Evolutionary conservation across 1,140 invertebrate species (phyloP).

Genomic region (Drosophila auraria): DNA sequence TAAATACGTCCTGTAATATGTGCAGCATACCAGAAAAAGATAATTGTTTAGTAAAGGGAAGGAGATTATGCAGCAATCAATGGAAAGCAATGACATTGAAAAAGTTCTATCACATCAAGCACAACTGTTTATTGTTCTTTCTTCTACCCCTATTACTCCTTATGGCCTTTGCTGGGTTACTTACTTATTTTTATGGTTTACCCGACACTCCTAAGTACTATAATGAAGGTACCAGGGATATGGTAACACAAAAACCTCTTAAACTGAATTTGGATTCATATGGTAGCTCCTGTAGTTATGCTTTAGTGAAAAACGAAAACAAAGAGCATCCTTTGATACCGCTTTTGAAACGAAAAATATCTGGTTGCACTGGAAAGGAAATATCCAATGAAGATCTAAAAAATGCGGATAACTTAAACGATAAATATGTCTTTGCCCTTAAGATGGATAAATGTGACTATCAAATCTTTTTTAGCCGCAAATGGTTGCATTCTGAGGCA

Average conservation of each 20-base stretch:
- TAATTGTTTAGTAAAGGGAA: background rate
- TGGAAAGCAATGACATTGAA: constrained; percentile 23
- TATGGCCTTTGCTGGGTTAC: constrained; percentile 3
- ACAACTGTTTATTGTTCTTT: constrained; percentile 11
- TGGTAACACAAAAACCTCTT: background rate
- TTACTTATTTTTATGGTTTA: background rate
- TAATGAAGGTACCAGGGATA: background rate
- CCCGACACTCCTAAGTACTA: background rate
- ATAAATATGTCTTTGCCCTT: constrained; percentile 5
- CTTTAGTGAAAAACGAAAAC: background rate
- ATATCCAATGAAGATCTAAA: background rate
- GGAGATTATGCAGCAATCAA: constrained; percentile 15
- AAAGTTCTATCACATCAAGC: constrained; percentile 11
- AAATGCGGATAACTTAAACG: background rate
- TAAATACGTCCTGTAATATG: too few species aligned
- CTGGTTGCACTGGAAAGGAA: background rate
- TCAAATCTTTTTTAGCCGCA: constrained; percentile 16
- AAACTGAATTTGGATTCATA: constrained; percentile 8
- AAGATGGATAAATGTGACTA: background rate
- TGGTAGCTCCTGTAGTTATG: background rate
- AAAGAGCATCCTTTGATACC: background rate
- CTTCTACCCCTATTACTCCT: constrained; percentile 2
- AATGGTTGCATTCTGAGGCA: constrained; percentile 23
- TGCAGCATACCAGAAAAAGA: background rate
- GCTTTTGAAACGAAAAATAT: background rate